A percentile compares a stretch with the other conserved stretches of the same genome.
Conservation (phyloP, 37 sponge, comb jelly and placozoan species). For the Corticium candelabrum region DNA sequence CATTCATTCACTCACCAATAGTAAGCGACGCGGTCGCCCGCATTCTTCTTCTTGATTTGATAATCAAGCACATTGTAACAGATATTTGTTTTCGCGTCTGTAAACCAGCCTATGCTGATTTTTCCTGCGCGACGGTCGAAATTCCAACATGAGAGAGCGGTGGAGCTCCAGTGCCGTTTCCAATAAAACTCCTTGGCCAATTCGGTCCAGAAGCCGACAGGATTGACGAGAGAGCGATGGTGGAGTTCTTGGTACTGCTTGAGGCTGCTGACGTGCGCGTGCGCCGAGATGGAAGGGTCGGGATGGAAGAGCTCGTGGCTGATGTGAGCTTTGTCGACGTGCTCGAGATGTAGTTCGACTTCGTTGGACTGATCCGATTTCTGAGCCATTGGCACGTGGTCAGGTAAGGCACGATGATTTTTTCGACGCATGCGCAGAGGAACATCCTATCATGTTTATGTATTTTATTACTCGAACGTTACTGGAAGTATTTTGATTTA, state of each 20-base stretch:
- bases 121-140: constrained; percentile 18
- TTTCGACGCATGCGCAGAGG: too few relatives aligned
- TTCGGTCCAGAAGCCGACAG: constrained; percentile 24
- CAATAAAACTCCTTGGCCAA: constrained; percentile 32
- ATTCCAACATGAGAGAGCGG: constrained; percentile 6
- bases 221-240: constrained; percentile 18
- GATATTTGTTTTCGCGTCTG: constrained; percentile 19
- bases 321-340: constrained; percentile 13
- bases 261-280: constrained; percentile 25
- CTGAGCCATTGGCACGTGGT: too few relatives aligned
- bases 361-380: neutral
- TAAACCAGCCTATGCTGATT: constrained; percentile 22
- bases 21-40: constrained; percentile 29
- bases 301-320: constrained; percentile 16
- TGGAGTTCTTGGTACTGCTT: constrained; percentile 26
- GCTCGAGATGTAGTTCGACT: neutral
- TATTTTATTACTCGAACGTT: too few relatives aligned
- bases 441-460: too few relatives aligned
- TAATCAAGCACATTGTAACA: constrained; percentile 29
- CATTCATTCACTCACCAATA: constrained; percentile 32
- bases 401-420: too few relatives aligned
- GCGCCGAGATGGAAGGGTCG: neutral
- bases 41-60: constrained; percentile 15
- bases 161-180: constrained; percentile 13
- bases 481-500: too few relatives aligned